Conservation (phyloP, 2,888 invertebrate genomes). For the Autographa gamma region DNA sequence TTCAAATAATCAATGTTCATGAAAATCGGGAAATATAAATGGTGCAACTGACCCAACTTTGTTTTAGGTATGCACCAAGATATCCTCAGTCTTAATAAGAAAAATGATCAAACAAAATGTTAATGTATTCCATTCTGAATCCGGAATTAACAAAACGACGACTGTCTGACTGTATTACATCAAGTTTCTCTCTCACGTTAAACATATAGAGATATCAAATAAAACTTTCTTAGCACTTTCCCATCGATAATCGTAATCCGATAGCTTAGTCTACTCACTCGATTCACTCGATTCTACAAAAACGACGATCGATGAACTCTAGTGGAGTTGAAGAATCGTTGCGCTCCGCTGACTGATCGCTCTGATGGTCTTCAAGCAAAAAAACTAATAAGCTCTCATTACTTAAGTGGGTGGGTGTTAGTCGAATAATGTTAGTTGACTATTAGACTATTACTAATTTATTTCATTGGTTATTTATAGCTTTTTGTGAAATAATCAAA, state of each 20-base stretch:
- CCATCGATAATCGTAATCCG: conserved; percentile 76
- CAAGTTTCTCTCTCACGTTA: conserved; percentile 40
- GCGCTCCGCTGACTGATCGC: conserved; percentile 78
- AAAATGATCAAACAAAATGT: no score
- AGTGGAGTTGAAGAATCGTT: conserved; percentile 84
- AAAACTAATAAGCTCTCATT: conserved; percentile 51
- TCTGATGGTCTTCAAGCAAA: conserved; percentile 51
- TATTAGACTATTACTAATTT: conserved; percentile 7
- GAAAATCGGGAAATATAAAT: no score
- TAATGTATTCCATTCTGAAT: not conserved
- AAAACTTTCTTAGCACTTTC: conserved; percentile 77
- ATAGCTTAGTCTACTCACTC: conserved; percentile 63
- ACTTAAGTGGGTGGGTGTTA: conserved; percentile 39
- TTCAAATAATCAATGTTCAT: no score
- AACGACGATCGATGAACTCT: conserved; percentile 81
- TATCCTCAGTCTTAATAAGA: no score
- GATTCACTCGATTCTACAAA: conserved; percentile 67
- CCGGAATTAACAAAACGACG: not conserved
- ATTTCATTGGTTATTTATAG: not conserved
- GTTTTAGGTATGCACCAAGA: no score
- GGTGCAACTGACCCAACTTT: no score
- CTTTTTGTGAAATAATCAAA: not conserved
- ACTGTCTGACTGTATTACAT: conserved; percentile 17
- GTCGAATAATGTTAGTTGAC: conserved; percentile 28
- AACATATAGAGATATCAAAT: conserved; percentile 47